Conservation (phyloP, 1,140 invertebrate genomes). For the Drosophila tropicalis region DNA sequence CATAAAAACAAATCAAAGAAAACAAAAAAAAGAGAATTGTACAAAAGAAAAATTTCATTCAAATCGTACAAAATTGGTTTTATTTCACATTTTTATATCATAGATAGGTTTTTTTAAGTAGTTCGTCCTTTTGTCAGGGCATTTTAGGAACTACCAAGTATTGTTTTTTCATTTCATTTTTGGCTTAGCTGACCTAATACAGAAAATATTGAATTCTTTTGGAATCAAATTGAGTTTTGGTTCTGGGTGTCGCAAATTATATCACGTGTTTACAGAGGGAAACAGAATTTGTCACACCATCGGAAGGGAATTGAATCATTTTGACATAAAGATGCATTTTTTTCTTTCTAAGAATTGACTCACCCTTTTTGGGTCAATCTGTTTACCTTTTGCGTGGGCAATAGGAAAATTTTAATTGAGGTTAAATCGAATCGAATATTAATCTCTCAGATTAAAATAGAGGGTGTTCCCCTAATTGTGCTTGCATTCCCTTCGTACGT, state of each 20-base stretch:
- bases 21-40: not conserved
- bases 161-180: not conserved
- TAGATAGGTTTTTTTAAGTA: not conserved
- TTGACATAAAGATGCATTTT: no score
- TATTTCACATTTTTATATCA: slow-evolving; percentile 46
- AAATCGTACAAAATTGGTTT: slow-evolving; percentile 64
- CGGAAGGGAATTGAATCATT: no score
- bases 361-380: no score
- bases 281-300: no score
- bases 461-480: not conserved
- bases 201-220: slow-evolving; percentile 11
- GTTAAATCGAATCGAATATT: not conserved
- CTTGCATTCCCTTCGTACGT: not conserved
- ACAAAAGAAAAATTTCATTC: not conserved
- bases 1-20: not conserved
- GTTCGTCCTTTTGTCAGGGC: not conserved
- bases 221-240: slow-evolving; percentile 11
- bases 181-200: slow-evolving; percentile 4
- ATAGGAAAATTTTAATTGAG: slow-evolving; percentile 5
- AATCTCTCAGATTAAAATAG: not conserved
- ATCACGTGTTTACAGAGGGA: no score
- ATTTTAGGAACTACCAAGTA: slow-evolving; percentile 5
- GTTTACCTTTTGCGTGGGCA: no score
- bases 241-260: no score
- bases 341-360: no score